Evolutionary conservation across 2,113 vertebrate genomes (phyloP).

Genomic region (Cinclus mexicanus): DNA sequence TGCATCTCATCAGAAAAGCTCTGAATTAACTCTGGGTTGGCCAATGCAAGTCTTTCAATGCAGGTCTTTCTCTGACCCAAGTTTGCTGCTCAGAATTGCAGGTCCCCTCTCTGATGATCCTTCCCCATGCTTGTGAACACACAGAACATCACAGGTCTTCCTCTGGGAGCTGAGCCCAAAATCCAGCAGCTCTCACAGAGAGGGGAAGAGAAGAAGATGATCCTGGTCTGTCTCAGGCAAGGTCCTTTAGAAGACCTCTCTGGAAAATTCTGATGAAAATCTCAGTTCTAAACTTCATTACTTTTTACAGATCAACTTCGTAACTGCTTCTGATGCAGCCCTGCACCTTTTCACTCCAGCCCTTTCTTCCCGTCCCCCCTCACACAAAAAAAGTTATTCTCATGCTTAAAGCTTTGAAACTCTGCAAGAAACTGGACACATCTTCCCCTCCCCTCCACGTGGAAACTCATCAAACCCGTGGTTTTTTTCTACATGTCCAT

Average conservation of each 20-base stretch:
- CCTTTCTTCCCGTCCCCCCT: too few species aligned
- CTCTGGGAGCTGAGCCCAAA: background rate
- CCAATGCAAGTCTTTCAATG: background rate
- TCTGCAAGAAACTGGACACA: background rate
- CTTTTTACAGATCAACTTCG: background rate
- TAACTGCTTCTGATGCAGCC: background rate
- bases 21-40: background rate
- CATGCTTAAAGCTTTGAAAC: background rate
- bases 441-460: background rate
- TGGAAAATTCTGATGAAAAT: background rate
- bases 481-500: conserved; percentile 25
- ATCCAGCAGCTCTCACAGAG: background rate
- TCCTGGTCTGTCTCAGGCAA: background rate
- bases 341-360: background rate
- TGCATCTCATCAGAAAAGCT: background rate
- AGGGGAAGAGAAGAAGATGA: background rate
- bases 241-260: background rate
- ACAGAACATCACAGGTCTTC: background rate
- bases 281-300: background rate
- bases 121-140: background rate
- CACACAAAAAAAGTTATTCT: background rate
- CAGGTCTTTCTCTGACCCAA: background rate
- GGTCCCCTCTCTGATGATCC: background rate
- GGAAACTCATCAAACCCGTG: background rate
- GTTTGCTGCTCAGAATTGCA: background rate